Conservation (phyloP, 1,140 invertebrate species). For the Glomeris maerens region DNA sequence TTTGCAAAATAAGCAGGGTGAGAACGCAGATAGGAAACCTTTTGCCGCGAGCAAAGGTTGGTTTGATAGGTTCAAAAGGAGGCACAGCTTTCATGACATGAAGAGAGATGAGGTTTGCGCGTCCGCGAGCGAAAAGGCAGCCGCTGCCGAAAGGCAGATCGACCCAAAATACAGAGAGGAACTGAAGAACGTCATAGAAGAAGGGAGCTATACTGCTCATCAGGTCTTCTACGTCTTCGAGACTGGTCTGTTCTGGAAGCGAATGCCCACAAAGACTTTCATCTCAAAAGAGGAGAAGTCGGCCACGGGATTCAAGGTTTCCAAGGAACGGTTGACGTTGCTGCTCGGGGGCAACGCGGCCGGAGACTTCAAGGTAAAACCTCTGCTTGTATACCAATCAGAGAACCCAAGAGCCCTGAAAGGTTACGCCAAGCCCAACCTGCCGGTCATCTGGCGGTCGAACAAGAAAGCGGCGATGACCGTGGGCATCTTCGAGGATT, state of each 20-base stretch:
- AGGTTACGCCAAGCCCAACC: constrained; percentile 23
- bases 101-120: constrained; percentile 26
- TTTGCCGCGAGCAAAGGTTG: constrained; percentile 27
- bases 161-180: constrained; percentile 23
- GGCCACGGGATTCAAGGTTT: not conserved
- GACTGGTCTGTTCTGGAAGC: constrained; percentile 29
- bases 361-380: constrained; percentile 8
- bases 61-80: constrained; percentile 29
- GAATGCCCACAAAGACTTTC: constrained; percentile 15
- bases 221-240: constrained; percentile 33
- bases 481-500: constrained; percentile 27
- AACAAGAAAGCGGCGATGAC: constrained; percentile 34
- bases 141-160: constrained; percentile 23
- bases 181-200: constrained; percentile 27
- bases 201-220: constrained; percentile 26
- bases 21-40: not conserved
- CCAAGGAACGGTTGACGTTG: constrained; percentile 8
- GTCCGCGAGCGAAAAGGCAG: constrained; percentile 25
- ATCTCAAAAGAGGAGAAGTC: constrained; percentile 6
- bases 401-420: constrained; percentile 30
- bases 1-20: not conserved
- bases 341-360: constrained; percentile 9
- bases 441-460: constrained; percentile 30
- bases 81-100: constrained; percentile 25
- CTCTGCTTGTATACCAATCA: constrained; percentile 5